Evolutionary conservation across 2,797 vertebrate genomes (phyloP), one percentile per base, ranked within the genome.

Genomic region (Acanthopagrus latus): DNA sequence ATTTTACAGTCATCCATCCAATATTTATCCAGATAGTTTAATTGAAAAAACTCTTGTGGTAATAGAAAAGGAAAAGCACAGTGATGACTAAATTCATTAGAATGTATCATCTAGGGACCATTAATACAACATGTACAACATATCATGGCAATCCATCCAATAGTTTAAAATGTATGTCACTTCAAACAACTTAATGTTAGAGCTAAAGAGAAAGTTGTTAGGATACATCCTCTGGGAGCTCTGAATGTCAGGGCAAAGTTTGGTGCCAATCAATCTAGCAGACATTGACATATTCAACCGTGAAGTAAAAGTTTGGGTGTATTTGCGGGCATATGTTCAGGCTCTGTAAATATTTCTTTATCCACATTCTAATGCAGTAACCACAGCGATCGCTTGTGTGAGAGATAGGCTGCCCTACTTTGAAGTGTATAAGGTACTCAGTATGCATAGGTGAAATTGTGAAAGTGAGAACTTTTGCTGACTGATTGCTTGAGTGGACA

Each of bases 311-410:
- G 27, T 27, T 4, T 27, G 27, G 27, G 27, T 27, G 27, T 27
- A 27, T 27, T 27, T 27, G 27, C 3, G 27, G 4, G 27, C 27
- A 81, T 78, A 86, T 85, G 86, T 91, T 90, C 71, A 87, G 83
- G 83, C 82, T 83, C 56, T 80, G 80, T 85, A 85, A 88, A 90
- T 83, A 79, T 89, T 89, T 88, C 87, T 91, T 92, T 86, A 87
- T 85, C 73, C 82, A 41, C 79, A 55, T 83, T 84, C 80, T 85
- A 87, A 88, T 84, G 85, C 85, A 81, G 71, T 85, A 83, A 89
- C 86, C 83, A 69, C 60, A 79, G 81, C 48, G 62, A 78, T 71
- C 81, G 79, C 64, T 78, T 86, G 81, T 77, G 69, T 71, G 62
- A 83, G 77, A 89, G 89, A 88, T 88, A 81, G 77, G 75, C 64